Percentiles rank a stretch among this genome's conserved stretches.
phyloP scores from a whole-genome alignment of 2,888 invertebrate species.

The Pherbina coryleti region DNA sequence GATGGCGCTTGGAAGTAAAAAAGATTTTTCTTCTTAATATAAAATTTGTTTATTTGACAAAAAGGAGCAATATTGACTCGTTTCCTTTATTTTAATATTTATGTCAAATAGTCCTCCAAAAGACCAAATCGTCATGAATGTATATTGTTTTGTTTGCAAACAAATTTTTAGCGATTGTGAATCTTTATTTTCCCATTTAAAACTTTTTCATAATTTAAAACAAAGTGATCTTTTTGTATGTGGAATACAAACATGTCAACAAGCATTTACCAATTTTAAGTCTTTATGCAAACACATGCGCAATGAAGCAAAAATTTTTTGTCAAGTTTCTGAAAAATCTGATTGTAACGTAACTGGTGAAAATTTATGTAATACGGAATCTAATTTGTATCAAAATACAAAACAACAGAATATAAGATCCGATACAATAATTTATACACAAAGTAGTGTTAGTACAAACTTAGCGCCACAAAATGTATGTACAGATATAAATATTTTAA shows the following conservation, averaged over 20 bases:
- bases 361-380: neutral
- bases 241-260: neutral
- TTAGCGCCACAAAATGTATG: neutral
- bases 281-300: neutral
- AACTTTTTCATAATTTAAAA: neutral
- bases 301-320: neutral
- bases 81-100: too few relatives aligned
- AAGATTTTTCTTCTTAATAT: too few relatives aligned
- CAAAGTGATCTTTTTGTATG: neutral
- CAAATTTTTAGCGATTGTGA: too few relatives aligned
- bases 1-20: too few relatives aligned
- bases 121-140: too few relatives aligned
- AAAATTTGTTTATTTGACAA: too few relatives aligned
- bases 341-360: neutral
- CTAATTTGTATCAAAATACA: neutral
- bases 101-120: too few relatives aligned
- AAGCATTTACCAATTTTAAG: neutral
- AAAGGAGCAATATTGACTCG: too few relatives aligned
- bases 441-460: neutral
- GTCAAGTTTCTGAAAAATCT: neutral
- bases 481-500: neutral
- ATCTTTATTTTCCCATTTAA: neutral
- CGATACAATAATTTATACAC: neutral
- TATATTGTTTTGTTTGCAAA: too few relatives aligned
- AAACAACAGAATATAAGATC: too few relatives aligned